A percentile compares a stretch with the other conserved stretches of the same genome.
These are phyloP conservation scores for Gila robusta DNA, from an alignment of 2,797 vertebrate species.

Conservation along the genomic window DNA sequence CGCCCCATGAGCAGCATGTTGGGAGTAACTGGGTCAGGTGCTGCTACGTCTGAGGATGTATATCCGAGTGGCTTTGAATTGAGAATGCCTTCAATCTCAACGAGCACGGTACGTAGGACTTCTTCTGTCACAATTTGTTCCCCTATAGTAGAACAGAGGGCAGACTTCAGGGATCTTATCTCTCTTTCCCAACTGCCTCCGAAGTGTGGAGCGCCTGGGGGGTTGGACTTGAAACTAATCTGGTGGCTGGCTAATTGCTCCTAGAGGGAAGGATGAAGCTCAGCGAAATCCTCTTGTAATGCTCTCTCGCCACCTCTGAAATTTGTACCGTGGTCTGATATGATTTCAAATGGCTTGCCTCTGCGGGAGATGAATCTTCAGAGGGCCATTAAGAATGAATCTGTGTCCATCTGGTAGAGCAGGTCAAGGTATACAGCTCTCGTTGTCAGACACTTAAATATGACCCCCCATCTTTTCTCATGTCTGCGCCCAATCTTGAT, in stretches of 20 bases:
- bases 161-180: not conserved
- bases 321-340: too few species aligned
- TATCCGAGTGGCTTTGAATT: too few species aligned
- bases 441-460: constrained; percentile 1
- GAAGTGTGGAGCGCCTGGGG: not conserved
- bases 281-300: too few species aligned
- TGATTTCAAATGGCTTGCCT: too few species aligned
- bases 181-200: not conserved
- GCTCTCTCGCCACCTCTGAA: too few species aligned
- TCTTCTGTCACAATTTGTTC: not conserved
- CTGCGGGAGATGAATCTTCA: too few species aligned
- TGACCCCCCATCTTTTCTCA: constrained; percentile 13
- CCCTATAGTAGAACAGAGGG: not conserved
- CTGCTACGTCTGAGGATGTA: too few species aligned
- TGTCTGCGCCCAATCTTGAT: not conserved
- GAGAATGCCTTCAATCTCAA: too few species aligned
- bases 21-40: too few species aligned
- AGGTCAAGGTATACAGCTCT: not conserved
- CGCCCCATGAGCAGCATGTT: too few species aligned
- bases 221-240: not conserved
- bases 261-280: not conserved
- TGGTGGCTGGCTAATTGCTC: not conserved
- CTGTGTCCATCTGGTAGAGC: not conserved
- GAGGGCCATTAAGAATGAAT: not conserved
- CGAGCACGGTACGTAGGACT: not conserved